Evolutionary conservation across 2,797 vertebrate species (phyloP).

Genomic region (Bradypodion pumilum): DNA sequence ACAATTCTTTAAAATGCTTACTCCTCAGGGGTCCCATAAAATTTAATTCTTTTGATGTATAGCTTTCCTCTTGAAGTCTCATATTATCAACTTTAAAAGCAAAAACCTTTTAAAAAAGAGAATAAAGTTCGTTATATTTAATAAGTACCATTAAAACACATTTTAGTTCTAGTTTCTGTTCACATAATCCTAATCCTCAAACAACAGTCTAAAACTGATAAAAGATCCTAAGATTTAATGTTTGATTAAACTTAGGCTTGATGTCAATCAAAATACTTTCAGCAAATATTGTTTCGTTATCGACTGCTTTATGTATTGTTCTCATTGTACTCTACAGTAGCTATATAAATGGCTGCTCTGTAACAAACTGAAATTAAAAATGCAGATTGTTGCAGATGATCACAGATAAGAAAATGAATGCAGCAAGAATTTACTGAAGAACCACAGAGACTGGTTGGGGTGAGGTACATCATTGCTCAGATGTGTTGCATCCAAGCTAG

Average conservation of each 20-base stretch:
- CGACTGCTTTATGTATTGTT: background rate
- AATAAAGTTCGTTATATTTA: background rate
- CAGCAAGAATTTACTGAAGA: no score
- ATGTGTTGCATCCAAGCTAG: no score
- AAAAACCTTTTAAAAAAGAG: background rate
- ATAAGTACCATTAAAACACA: background rate
- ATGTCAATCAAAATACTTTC: background rate
- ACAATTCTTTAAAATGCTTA: background rate
- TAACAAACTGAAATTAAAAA: no score
- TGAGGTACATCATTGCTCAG: no score
- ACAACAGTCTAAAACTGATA: background rate
- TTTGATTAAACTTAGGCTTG: background rate
- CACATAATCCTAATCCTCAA: background rate
- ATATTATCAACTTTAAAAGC: background rate
- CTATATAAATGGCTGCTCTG: background rate
- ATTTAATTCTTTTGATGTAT: background rate
- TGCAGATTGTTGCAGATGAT: no score
- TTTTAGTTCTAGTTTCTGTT: background rate
- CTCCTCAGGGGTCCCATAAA: background rate
- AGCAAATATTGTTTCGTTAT: background rate
- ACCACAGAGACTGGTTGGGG: no score
- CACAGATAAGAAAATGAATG: no score
- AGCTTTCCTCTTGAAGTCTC: background rate
- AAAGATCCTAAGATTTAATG: background rate
- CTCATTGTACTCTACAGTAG: background rate